Conservation (phyloP, 2,113 vertebrate species). For the Felis catus region F.catus_Fca126_mat1.0 CM031413.1:139188001-139188500, state of each 20-base stretch:
- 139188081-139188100: background rate
- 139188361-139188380: background rate
- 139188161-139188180: background rate
- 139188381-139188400: background rate
- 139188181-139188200: background rate
- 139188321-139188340: background rate
- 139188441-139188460: background rate
- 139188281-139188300: background rate
- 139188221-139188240: rapidly evolving
- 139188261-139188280: background rate
- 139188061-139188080: background rate
- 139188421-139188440: background rate
- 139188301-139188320: background rate
- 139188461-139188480: background rate
- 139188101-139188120: background rate
- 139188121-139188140: background rate
- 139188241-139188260: too few relatives aligned
- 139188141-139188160: background rate
- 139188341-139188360: background rate
- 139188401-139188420: background rate
- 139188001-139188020: background rate
- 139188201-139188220: background rate
- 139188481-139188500: background rate
- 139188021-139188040: background rate
- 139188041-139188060: background rate